These are phyloP conservation scores for Agrochola litura DNA, from an alignment of 2,888 invertebrate genomes.

Conservation along the genomic window DNA sequence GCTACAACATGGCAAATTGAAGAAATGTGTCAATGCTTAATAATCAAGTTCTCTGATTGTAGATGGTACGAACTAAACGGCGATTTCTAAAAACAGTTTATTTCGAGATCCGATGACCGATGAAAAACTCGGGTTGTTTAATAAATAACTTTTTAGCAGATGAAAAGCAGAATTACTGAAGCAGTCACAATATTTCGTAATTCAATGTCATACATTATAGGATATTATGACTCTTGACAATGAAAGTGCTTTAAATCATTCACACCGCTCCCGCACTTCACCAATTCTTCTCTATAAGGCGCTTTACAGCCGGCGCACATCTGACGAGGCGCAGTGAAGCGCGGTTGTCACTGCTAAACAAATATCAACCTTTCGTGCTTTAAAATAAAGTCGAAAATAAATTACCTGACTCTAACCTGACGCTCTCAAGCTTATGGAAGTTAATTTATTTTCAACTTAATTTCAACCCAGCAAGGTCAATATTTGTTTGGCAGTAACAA, in stretches of 20 bases:
- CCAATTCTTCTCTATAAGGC: conserved; percentile 51
- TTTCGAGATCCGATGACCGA: not conserved
- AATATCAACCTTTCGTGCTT: not conserved
- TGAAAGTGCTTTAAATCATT: conserved; percentile 23
- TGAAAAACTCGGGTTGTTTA: not conserved
- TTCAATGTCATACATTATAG: conserved; percentile 3
- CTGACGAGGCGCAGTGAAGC: not conserved
- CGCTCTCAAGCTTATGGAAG: not conserved
- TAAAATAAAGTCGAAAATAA: conserved; percentile 29
- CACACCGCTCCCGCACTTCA: conserved; percentile 19
- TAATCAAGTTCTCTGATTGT: not conserved
- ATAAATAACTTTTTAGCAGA: not conserved
- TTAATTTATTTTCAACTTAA: conserved; percentile 16
- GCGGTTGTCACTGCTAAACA: conserved; percentile 2
- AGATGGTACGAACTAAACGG: not conserved
- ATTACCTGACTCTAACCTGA: not conserved
- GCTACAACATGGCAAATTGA: not conserved
- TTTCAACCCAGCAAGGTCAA: not conserved
- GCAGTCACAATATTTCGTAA: conserved; percentile 10
- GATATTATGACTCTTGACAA: conserved; percentile 1
- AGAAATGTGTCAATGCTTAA: not conserved
- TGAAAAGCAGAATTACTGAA: not conserved
- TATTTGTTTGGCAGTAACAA: conserved; percentile 2
- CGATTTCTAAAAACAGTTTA: conserved; percentile 10
- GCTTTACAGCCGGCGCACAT: conserved; percentile 12